phyloP scores from a whole-genome alignment of 2,797 vertebrate species.

The Orestias chungarensis region DNA sequence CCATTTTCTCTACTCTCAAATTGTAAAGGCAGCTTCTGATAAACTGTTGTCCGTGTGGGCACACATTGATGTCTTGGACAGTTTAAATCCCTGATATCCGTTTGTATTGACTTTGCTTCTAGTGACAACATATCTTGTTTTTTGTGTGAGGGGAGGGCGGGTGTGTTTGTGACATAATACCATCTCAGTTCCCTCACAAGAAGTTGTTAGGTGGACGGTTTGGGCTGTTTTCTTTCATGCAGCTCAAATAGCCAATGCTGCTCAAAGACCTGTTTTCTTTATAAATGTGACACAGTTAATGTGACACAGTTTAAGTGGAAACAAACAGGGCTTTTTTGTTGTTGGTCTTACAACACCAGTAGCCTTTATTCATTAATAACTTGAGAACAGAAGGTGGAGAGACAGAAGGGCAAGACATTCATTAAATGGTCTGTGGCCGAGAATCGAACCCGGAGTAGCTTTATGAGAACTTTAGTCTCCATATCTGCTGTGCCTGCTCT shows the following conservation, averaged over 20 bases:
- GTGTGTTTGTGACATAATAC: too few relatives aligned
- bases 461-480: not conserved
- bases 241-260: not conserved
- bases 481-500: not conserved
- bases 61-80: not conserved
- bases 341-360: not conserved
- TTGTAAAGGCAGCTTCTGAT: not conserved
- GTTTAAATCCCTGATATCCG: not conserved
- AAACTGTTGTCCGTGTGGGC: not conserved
- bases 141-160: not conserved
- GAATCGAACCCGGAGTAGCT: not conserved
- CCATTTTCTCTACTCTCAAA: not conserved
- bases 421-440: not conserved
- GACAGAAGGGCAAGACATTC: not conserved
- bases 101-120: not conserved
- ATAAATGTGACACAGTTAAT: not conserved
- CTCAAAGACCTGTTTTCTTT: not conserved
- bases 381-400: not conserved
- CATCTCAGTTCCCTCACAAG: not conserved
- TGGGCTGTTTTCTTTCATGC: not conserved
- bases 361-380: not conserved
- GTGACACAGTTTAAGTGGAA: not conserved
- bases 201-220: not conserved
- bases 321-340: not conserved
- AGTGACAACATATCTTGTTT: conserved; percentile 1